A percentile compares a stretch with the other conserved stretches of the same genome.
Evolutionary conservation across 2,797 vertebrate species (phyloP).

Genomic region (Clarias laeviceps): DNA sequence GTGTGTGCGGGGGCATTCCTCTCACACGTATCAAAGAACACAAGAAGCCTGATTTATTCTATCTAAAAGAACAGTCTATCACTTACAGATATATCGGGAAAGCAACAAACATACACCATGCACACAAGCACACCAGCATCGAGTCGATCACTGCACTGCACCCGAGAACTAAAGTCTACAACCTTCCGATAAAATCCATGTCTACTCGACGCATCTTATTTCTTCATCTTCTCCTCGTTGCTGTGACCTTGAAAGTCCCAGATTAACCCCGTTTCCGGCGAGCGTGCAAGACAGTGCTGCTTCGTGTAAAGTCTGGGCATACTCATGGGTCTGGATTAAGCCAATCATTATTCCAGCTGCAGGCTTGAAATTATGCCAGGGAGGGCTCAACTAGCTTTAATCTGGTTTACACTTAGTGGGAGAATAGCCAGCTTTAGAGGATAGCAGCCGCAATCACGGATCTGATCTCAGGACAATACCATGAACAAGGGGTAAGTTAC

Average conservation of each 20-base stretch:
- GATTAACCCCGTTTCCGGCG: constrained; percentile 22
- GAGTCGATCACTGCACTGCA: background rate
- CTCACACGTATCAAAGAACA: background rate
- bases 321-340: constrained; percentile 39
- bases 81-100: background rate
- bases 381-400: constrained; percentile 50
- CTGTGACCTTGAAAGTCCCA: constrained; percentile 9
- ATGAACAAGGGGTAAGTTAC: constrained; percentile 20
- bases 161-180: background rate
- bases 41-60: constrained; percentile 19
- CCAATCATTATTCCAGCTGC: constrained; percentile 28
- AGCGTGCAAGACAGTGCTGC: background rate
- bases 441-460: constrained; percentile 13
- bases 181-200: background rate
- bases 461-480: constrained; percentile 42
- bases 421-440: constrained; percentile 26
- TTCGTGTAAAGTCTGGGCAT: constrained; percentile 8
- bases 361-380: constrained; percentile 40
- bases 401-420: constrained; percentile 66
- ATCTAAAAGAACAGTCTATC: constrained; percentile 9
- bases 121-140: background rate
- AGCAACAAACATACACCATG: background rate
- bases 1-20: background rate
- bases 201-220: background rate
- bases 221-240: background rate